These are phyloP conservation scores for Heliconius nattereri DNA, from an alignment of 1,140 invertebrate species.

Conservation along the genomic window DNA sequence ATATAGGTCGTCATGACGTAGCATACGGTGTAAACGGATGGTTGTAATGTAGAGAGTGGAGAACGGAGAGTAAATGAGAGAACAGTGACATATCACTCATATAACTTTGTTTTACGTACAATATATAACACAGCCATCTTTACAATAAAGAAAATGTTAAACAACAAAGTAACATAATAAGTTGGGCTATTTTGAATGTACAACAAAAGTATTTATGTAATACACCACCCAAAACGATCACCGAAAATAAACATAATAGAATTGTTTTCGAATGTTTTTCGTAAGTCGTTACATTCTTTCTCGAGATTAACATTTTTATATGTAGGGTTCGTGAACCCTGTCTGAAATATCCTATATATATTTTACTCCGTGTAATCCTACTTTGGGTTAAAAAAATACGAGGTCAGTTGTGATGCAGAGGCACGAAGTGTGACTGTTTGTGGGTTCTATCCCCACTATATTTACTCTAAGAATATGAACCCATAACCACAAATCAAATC, in stretches of 20 bases:
- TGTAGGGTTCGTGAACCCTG: neutral
- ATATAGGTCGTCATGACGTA: too few relatives aligned
- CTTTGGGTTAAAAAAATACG: neutral
- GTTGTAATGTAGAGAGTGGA: too few relatives aligned
- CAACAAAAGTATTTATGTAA: neutral
- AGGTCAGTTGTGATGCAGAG: too few relatives aligned
- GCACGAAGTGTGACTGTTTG: too few relatives aligned
- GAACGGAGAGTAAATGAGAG: too few relatives aligned
- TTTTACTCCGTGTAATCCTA: neutral
- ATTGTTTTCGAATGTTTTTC: neutral
- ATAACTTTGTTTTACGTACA: too few relatives aligned
- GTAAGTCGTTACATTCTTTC: neutral
- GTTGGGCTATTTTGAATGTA: conserved; percentile 2
- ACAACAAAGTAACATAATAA: neutral
- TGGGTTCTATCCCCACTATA: too few relatives aligned
- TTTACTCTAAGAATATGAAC: neutral
- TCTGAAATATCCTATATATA: neutral
- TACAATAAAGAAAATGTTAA: neutral
- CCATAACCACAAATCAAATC: too few relatives aligned
- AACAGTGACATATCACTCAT: too few relatives aligned
- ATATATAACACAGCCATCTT: neutral
- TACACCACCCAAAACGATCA: neutral
- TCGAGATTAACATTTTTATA: conserved; percentile 1
- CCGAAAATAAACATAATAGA: neutral
- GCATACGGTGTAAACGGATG: too few relatives aligned